Percentiles rank a stretch among this genome's conserved stretches.
These are phyloP conservation scores for Adelognathus sp. DNA, from an alignment of 2,888 invertebrate genomes.

Conservation along the genomic window DNA sequence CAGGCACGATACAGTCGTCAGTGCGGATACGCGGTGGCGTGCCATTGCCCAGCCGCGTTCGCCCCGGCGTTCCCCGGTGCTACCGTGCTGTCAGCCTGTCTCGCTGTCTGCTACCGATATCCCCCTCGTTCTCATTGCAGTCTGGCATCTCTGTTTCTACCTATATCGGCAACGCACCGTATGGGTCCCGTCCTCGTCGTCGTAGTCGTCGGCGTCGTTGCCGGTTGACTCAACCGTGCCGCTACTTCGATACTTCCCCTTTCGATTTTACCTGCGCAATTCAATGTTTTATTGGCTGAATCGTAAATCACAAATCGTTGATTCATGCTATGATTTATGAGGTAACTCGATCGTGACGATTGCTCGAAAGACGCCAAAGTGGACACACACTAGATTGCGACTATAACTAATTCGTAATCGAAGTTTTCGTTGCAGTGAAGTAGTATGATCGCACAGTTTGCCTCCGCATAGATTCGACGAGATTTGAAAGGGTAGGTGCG, in stretches of 20 bases:
- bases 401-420: not conserved
- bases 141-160: conserved; percentile 29
- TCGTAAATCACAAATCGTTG: conserved; percentile 61
- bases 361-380: conserved; percentile 16
- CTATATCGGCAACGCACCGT: not conserved
- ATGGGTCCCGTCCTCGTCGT: conserved; percentile 12
- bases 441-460: no score
- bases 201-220: conserved; percentile 3
- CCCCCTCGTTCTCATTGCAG: conserved; percentile 20
- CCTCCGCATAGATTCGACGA: no score
- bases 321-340: conserved; percentile 39
- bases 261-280: conserved; percentile 38
- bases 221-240: conserved; percentile 11
- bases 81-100: conserved; percentile 14
- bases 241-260: conserved; percentile 4
- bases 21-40: conserved; percentile 48
- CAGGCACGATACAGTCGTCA: conserved; percentile 61
- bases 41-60: conserved; percentile 30
- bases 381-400: not conserved
- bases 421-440: not conserved
- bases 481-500: no score
- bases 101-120: conserved; percentile 35
- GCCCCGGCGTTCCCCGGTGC: conserved; percentile 5
- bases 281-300: conserved; percentile 39
- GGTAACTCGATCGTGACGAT: conserved; percentile 20